A percentile compares a stretch with the other conserved stretches of the same genome.
Conservation (phyloP, 2,888 invertebrate species). For the Campopleginae sp. region DNA sequence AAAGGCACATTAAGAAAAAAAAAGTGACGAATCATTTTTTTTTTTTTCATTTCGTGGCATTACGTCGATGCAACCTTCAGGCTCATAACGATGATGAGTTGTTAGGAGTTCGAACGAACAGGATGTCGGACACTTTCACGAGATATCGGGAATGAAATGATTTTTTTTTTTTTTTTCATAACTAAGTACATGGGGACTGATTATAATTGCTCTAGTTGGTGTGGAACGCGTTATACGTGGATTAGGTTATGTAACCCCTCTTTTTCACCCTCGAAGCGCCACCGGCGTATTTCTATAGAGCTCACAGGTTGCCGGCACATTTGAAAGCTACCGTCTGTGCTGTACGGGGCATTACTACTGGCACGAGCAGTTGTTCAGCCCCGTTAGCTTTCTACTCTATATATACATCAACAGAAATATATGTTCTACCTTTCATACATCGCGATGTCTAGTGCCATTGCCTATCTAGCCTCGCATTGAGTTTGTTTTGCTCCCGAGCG, state of each 20-base stretch:
- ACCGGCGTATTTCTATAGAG: conserved; percentile 15
- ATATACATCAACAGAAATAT: background rate
- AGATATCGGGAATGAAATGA: background rate
- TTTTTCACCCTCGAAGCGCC: conserved; percentile 16
- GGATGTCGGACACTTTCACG: background rate
- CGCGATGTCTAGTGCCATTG: conserved; percentile 3
- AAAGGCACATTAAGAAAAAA: too few relatives aligned
- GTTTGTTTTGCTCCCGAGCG: conserved; percentile 2
- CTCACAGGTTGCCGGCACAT: conserved; percentile 48
- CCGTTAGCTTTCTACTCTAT: conserved; percentile 35
- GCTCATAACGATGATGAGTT: too few relatives aligned
- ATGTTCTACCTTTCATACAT: conserved; percentile 11
- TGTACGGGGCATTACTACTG: conserved; percentile 49
- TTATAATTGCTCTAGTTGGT: background rate
- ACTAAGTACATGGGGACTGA: background rate
- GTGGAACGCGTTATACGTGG: conserved; percentile 1
- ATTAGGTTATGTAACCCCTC: background rate
- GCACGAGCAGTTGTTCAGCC: conserved; percentile 47
- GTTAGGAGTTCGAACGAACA: too few relatives aligned
- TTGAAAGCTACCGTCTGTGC: conserved; percentile 38
- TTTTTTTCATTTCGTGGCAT: too few relatives aligned
- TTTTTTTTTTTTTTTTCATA: background rate
- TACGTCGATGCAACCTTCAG: too few relatives aligned
- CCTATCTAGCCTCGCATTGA: background rate
- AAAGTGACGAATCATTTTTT: too few relatives aligned